These are phyloP conservation scores for Sarcophaga carnaria DNA, from an alignment of 2,888 invertebrate species.

Conservation along the genomic window DNA sequence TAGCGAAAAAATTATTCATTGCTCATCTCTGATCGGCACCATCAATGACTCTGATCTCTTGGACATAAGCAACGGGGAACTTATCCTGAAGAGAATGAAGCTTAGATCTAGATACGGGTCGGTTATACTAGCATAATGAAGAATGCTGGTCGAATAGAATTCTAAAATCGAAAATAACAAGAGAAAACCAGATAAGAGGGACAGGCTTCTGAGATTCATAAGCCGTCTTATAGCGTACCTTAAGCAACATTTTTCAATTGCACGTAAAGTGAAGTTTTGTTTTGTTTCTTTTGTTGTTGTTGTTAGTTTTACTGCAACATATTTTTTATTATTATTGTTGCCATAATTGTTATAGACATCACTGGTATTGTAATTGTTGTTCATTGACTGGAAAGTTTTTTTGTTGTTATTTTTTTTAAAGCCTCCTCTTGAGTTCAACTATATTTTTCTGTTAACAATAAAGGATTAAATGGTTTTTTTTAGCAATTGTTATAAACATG, in stretches of 20 bases:
- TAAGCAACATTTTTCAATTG: background rate
- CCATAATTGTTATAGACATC: conserved; percentile 59
- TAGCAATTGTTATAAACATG: conserved; percentile 56
- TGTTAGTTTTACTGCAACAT: conserved; percentile 9
- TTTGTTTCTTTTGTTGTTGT: background rate
- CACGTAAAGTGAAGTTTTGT: background rate
- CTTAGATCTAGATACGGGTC: no score
- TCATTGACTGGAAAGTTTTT: conserved; percentile 63
- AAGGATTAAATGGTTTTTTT: conserved; percentile 58
- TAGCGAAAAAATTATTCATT: no score
- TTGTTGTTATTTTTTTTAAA: background rate
- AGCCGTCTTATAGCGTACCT: no score
- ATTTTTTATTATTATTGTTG: conserved; percentile 25
- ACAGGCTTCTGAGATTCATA: no score
- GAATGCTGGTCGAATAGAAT: no score
- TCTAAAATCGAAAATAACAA: no score
- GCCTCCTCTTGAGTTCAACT: background rate
- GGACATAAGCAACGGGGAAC: no score
- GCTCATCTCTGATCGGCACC: no score
- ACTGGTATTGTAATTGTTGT: conserved; percentile 60
- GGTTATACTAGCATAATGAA: no score
- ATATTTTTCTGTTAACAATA: conserved; percentile 32
- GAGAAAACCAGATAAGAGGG: no score
- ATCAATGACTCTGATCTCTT: no score
- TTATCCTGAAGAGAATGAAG: no score